A percentile compares a stretch with the other conserved stretches of the same genome.
Conservation (phyloP, 2,888 invertebrate genomes). For the Agonum fuliginosum region DNA sequence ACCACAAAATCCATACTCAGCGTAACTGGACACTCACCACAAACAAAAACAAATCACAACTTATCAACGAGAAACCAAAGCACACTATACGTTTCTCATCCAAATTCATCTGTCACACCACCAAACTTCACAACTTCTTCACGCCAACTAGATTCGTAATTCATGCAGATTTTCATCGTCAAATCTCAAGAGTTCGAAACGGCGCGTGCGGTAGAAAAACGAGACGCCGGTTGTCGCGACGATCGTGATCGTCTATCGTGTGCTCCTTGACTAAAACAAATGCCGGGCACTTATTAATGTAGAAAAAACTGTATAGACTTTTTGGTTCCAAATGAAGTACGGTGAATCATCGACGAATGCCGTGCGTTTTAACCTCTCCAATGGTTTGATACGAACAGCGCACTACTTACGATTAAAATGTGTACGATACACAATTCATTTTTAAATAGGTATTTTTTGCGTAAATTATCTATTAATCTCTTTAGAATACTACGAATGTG, state of each 20-base stretch:
- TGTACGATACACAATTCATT: background rate
- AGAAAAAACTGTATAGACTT: constrained; percentile 53
- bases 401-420: background rate
- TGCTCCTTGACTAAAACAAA: constrained; percentile 28
- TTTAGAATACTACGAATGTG: no score
- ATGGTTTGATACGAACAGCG: background rate
- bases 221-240: constrained; percentile 34
- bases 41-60: constrained; percentile 23
- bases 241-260: constrained; percentile 22
- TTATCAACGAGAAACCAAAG: background rate
- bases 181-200: constrained; percentile 34
- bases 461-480: no score
- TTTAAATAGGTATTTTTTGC: no score
- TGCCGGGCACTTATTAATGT: constrained; percentile 3
- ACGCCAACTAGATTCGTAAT: constrained; percentile 31
- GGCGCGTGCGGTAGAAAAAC: constrained; percentile 39
- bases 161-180: constrained; percentile 32
- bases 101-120: background rate
- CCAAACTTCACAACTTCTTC: constrained; percentile 12
- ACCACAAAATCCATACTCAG: constrained; percentile 29
- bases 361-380: background rate
- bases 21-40: constrained; percentile 29
- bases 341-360: background rate
- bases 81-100: background rate
- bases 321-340: constrained; percentile 49